Evolutionary conservation across 1,140 invertebrate genomes (phyloP).

Genomic region (Drosophila aff.): DNA sequence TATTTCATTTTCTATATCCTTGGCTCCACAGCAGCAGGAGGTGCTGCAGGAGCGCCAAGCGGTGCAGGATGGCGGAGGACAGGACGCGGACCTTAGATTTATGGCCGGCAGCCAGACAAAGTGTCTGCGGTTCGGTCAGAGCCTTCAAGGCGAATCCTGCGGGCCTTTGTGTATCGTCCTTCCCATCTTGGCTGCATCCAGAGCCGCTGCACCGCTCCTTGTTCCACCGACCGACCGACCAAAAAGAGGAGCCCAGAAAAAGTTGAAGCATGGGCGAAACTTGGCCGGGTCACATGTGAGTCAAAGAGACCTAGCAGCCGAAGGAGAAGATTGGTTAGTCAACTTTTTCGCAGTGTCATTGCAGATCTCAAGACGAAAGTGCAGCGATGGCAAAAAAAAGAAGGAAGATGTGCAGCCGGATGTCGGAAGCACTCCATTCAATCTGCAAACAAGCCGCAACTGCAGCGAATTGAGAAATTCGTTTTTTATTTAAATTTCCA

Average conservation of each 20-base stretch:
- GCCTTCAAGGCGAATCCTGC: constrained; percentile 56
- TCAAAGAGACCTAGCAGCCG: constrained; percentile 44
- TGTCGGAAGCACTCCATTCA: constrained; percentile 80
- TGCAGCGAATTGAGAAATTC: constrained; percentile 74
- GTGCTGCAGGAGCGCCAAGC: constrained; percentile 26
- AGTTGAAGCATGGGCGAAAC: constrained; percentile 29
- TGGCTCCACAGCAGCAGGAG: constrained; percentile 19
- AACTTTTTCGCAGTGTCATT: constrained; percentile 49
- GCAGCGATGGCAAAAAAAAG: constrained; percentile 55
- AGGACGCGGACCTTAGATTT: constrained; percentile 68
- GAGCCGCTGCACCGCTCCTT: constrained; percentile 2
- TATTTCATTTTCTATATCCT: constrained; percentile 73
- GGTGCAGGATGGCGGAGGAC: constrained; percentile 12
- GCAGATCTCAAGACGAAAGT: constrained; percentile 75
- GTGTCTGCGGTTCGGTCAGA: constrained; percentile 80
- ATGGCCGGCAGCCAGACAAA: constrained; percentile 78
- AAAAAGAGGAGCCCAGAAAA: constrained; percentile 9
- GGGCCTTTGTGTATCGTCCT: constrained; percentile 49
- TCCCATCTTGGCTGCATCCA: constrained; percentile 38
- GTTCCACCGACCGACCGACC: not conserved
- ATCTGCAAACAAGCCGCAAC: constrained; percentile 72
- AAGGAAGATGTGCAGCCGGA: constrained; percentile 52
- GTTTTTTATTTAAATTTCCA: constrained; percentile 79
- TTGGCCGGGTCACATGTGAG: constrained; percentile 57
- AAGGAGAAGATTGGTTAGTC: constrained; percentile 47